Evolutionary conservation across 2,113 vertebrate species (phyloP).

Genomic region (Psittacara wagleri): DNA sequence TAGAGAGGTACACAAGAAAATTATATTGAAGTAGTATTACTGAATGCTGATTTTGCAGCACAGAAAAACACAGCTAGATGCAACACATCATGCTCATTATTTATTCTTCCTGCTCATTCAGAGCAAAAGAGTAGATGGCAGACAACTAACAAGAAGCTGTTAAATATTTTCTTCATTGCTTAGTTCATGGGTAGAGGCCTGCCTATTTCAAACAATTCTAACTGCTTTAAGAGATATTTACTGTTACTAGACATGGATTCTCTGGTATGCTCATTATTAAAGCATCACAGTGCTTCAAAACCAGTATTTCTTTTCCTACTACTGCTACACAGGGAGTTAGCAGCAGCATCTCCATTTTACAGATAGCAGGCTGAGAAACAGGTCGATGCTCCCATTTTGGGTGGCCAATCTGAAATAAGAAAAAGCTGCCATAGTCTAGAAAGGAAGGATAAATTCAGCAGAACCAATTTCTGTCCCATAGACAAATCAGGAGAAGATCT

Average conservation of each 20-base stretch:
- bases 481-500: neutral
- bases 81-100: neutral
- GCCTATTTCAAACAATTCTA: neutral
- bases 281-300: neutral
- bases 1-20: neutral
- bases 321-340: neutral
- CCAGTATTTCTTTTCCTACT: neutral
- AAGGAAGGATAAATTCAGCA: neutral
- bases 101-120: neutral
- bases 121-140: neutral
- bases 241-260: neutral
- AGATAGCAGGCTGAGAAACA: neutral
- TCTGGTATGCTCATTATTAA: neutral
- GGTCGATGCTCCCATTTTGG: neutral
- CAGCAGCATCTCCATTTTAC: neutral
- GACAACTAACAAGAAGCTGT: neutral
- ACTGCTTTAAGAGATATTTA: neutral
- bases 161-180: neutral
- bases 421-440: neutral
- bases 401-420: neutral
- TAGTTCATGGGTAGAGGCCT: neutral
- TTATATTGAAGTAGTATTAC: neutral
- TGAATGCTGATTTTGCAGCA: neutral
- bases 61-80: neutral
- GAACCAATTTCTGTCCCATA: neutral